Conservation (phyloP, 2,113 vertebrate genomes). For the Indicator maculatus region DNA sequence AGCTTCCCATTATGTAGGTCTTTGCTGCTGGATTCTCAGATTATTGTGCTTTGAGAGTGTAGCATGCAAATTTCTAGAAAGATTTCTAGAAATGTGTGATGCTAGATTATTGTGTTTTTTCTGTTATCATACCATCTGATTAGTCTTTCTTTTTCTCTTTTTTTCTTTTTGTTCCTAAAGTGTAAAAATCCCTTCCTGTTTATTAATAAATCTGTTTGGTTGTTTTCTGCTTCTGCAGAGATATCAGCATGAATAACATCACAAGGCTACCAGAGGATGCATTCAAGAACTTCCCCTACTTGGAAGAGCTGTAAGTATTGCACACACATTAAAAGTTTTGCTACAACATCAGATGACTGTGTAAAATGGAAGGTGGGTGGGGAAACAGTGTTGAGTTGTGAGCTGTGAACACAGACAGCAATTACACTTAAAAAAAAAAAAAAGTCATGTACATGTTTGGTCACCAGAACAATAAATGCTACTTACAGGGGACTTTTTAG, state of each 20-base stretch:
- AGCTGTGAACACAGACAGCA: neutral
- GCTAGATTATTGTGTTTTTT: neutral
- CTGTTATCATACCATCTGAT: neutral
- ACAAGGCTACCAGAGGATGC: conserved; percentile 92
- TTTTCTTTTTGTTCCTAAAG: neutral
- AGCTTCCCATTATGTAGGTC: neutral
- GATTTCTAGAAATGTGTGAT: neutral
- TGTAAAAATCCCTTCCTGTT: neutral
- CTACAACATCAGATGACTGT: neutral
- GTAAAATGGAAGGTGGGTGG: neutral
- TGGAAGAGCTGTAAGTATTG: conserved; percentile 95
- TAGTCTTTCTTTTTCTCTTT: neutral
- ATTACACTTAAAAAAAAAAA: neutral
- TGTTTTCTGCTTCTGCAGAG: conserved; percentile 80
- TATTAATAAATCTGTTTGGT: neutral
- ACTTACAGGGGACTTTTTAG: conserved; percentile 53
- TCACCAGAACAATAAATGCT: conserved; percentile 63
- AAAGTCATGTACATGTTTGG: conserved; percentile 53
- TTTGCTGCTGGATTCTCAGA: neutral
- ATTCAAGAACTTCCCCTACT: conserved; percentile 92
- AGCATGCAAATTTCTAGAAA: neutral
- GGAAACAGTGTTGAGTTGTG: neutral
- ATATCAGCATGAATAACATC: conserved; percentile 99
- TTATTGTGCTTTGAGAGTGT: neutral
- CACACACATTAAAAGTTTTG: neutral